A percentile compares a stretch with the other conserved stretches of the same genome.
Conservation (phyloP, 2,797 vertebrate genomes). For the Pipistrellus kuhlii region DNA sequence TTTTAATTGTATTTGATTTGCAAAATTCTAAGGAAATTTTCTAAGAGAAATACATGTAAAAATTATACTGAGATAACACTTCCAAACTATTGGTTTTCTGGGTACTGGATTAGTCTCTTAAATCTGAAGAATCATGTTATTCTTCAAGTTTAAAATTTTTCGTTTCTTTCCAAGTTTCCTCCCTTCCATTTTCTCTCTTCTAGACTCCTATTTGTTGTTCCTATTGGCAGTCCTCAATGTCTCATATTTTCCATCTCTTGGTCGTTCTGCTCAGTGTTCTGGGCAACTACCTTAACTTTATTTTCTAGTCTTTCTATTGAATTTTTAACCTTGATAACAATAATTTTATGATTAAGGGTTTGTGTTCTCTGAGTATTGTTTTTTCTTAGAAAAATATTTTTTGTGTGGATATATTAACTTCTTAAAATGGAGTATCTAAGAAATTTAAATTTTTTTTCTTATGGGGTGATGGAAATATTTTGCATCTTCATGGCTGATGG, state of each 20-base stretch:
- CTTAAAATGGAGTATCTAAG: not conserved
- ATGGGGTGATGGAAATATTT: not conserved
- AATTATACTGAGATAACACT: not conserved
- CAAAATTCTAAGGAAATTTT: constrained; percentile 17
- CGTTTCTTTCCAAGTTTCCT: constrained; percentile 9
- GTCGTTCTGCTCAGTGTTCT: not conserved
- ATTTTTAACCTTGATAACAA: constrained; percentile 36
- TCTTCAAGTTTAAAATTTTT: not conserved
- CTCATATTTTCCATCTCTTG: not conserved
- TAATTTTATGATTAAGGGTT: constrained; percentile 27
- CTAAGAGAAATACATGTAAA: constrained; percentile 23
- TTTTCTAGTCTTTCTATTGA: not conserved
- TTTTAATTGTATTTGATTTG: not conserved
- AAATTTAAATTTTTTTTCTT: not conserved
- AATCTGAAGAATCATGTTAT: not conserved
- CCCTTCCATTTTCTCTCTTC: not conserved
- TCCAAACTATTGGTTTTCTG: not conserved
- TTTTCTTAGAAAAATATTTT: constrained; percentile 6
- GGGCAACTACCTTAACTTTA: not conserved
- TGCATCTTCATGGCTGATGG: not conserved
- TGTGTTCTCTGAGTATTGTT: not conserved
- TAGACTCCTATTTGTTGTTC: not conserved
- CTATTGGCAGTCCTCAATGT: not conserved
- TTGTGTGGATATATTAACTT: not conserved
- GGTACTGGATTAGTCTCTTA: not conserved